phyloP scores from a whole-genome alignment of 2,888 invertebrate genomes.

The Drosophila antonietae region DNA sequence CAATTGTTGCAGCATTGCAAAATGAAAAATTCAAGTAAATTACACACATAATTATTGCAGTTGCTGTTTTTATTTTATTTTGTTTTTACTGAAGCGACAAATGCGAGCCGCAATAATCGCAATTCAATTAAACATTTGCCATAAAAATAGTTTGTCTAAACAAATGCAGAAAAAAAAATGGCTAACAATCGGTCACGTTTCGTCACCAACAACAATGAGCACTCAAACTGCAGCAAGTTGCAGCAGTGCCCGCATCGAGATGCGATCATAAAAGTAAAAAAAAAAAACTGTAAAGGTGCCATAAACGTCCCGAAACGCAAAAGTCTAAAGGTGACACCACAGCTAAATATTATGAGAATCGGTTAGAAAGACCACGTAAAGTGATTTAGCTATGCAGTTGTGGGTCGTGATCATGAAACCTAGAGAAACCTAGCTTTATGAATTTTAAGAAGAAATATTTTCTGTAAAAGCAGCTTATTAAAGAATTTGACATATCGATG shows the following conservation, averaged over 20 bases:
- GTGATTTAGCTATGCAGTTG: constrained; percentile 27
- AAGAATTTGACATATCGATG: no score
- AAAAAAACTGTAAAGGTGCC: constrained; percentile 55
- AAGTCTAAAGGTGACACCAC: constrained; percentile 9
- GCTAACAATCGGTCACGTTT: constrained; percentile 72
- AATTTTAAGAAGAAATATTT: not conserved
- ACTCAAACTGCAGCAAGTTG: constrained; percentile 11
- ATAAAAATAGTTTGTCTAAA: constrained; percentile 34
- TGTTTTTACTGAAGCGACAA: constrained; percentile 30
- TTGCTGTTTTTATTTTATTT: not conserved
- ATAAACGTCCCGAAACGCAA: constrained; percentile 44
- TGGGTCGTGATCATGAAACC: not conserved
- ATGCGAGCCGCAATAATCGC: constrained; percentile 26
- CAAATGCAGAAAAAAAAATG: constrained; percentile 40
- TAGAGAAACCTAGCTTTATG: not conserved
- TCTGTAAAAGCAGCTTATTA: not conserved
- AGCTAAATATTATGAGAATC: not conserved
- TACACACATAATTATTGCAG: constrained; percentile 67
- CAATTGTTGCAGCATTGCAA: constrained; percentile 66
- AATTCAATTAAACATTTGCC: constrained; percentile 76
- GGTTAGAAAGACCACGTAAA: not conserved
- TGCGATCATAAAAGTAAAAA: constrained; percentile 55
- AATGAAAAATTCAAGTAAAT: constrained; percentile 62
- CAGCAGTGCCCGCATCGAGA: constrained; percentile 60
- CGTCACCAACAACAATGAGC: constrained; percentile 52